phyloP scores from a whole-genome alignment of 2,888 invertebrate genomes.

The Orgyia antiqua region DNA sequence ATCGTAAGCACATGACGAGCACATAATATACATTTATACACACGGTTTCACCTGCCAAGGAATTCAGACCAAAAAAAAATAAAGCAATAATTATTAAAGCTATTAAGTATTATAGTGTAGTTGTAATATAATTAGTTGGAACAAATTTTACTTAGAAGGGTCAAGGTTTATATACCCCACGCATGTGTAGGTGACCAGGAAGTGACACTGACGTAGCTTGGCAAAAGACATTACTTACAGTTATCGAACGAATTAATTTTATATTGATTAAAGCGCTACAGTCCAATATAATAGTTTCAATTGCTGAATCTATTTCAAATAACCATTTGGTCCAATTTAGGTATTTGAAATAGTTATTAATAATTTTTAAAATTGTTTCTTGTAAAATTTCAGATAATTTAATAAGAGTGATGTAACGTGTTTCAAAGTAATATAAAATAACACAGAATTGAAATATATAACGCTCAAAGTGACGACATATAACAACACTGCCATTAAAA shows the following conservation, averaged over 20 bases:
- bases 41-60: slow-evolving; percentile 57
- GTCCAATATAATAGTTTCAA: no score
- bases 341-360: no score
- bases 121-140: slow-evolving; percentile 40
- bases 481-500: slow-evolving; percentile 22
- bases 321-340: no score
- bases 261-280: no score
- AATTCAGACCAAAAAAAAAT: slow-evolving; percentile 61
- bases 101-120: slow-evolving; percentile 52
- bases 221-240: slow-evolving; percentile 58
- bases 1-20: slow-evolving; percentile 60
- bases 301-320: no score
- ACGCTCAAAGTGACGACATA: slow-evolving; percentile 21
- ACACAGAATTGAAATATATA: no score
- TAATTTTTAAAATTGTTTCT: no score
- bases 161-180: slow-evolving; percentile 18
- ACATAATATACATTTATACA: slow-evolving; percentile 60
- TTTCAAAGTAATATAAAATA: no score
- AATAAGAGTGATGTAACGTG: no score
- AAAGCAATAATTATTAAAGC: slow-evolving; percentile 60
- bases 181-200: slow-evolving; percentile 14
- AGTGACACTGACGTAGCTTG: slow-evolving; percentile 41
- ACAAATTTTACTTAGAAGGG: slow-evolving; percentile 30
- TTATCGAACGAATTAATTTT: slow-evolving; percentile 20
- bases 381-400: no score